A percentile compares a stretch with the other conserved stretches of the same genome.
Evolutionary conservation across 2,888 invertebrate genomes (phyloP).

Genomic region (Mimas tiliae): DNA sequence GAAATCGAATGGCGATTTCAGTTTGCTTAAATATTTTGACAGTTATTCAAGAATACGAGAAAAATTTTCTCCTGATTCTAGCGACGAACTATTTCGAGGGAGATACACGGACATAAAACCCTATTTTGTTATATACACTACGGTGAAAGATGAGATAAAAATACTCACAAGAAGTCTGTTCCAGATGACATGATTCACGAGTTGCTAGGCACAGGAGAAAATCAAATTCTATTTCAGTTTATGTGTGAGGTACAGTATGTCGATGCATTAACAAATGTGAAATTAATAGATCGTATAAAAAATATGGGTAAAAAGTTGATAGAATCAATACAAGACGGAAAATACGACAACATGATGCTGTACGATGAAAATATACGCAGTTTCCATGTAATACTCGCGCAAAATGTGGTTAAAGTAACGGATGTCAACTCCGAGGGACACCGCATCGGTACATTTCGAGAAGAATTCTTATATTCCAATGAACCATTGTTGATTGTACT

Average conservation of each 20-base stretch:
- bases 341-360: conserved; percentile 28
- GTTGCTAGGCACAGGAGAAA: conserved; percentile 34
- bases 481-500: conserved; percentile 32
- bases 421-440: conserved; percentile 29
- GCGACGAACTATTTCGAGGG: conserved; percentile 31
- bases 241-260: conserved; percentile 29
- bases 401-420: conserved; percentile 31
- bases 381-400: conserved; percentile 36
- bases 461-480: conserved; percentile 32
- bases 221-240: conserved; percentile 9
- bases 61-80: conserved; percentile 25
- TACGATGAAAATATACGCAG: conserved; percentile 33
- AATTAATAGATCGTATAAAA: conserved; percentile 32
- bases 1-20: conserved; percentile 28
- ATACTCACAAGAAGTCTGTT: conserved; percentile 11
- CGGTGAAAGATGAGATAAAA: conserved; percentile 32
- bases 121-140: conserved; percentile 39
- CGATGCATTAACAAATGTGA: conserved; percentile 30
- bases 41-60: conserved; percentile 34
- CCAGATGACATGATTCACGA: neutral
- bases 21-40: conserved; percentile 31
- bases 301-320: conserved; percentile 30
- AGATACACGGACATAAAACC: conserved; percentile 31
- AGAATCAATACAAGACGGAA: conserved; percentile 3
- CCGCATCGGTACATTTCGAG: conserved; percentile 30